Conservation (phyloP, 2,113 vertebrate species). For the Microcebus tavaratra region DNA sequence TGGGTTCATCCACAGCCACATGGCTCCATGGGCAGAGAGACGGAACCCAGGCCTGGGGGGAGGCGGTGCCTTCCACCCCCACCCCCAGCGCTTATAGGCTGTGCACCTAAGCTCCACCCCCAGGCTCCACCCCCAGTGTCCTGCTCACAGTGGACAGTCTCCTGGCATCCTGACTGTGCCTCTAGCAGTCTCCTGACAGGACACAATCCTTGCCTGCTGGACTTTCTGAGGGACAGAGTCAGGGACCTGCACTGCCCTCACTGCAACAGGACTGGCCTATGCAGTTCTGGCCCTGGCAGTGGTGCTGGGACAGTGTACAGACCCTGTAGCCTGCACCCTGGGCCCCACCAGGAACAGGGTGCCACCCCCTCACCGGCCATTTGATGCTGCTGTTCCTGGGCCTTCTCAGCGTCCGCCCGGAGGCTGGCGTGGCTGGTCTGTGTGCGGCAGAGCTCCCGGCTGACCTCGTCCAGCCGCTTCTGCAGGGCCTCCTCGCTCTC, state of each 20-base stretch:
- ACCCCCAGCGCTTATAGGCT: neutral
- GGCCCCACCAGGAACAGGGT: neutral
- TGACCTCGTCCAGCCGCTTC: constrained; percentile 92
- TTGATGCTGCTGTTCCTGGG: constrained; percentile 87
- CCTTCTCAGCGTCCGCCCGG: constrained; percentile 87
- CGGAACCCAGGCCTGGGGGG: neutral
- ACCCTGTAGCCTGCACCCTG: neutral
- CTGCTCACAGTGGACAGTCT: neutral
- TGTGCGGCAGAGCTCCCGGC: constrained; percentile 89
- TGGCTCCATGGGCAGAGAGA: neutral
- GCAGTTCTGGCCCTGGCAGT: neutral
- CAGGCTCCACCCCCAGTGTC: neutral
- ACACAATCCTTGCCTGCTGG: neutral
- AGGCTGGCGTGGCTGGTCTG: constrained; percentile 89
- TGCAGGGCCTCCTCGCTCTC: constrained; percentile 90
- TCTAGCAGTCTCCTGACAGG: too few species aligned
- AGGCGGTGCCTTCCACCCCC: neutral
- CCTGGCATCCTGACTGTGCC: neutral
- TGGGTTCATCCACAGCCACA: neutral
- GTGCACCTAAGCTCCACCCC: neutral
- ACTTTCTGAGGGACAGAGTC: neutral
- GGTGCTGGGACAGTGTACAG: too few species aligned
- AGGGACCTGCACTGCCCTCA: rapidly evolving
- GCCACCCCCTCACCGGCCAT: constrained; percentile 81
- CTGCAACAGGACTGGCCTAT: neutral